phyloP scores from a whole-genome alignment of 2,113 vertebrate genomes.

The Platichthys flesus region DNA sequence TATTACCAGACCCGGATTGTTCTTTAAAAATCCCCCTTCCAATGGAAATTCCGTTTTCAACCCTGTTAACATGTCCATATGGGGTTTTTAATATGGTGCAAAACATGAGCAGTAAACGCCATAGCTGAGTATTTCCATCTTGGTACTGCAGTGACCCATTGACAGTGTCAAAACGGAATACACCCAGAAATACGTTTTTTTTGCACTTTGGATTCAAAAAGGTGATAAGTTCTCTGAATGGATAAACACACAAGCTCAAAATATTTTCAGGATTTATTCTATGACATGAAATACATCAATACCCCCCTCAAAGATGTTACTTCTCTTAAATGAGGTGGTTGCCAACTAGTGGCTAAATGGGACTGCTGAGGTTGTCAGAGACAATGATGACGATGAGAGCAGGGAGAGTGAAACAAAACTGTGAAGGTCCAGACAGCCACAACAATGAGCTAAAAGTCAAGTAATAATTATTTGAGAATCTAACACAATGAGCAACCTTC shows the following conservation, averaged over 20 bases:
- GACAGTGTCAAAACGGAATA: not conserved
- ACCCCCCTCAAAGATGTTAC: not conserved
- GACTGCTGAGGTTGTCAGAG: too few relatives aligned
- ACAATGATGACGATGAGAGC: not conserved
- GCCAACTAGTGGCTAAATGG: too few relatives aligned
- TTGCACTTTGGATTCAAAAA: too few relatives aligned
- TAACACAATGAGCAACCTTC: not conserved
- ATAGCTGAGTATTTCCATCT: not conserved
- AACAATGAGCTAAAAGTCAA: too few relatives aligned
- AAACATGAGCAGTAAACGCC: not conserved
- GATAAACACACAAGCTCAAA: not conserved
- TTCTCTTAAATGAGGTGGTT: too few relatives aligned
- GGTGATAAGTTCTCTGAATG: not conserved
- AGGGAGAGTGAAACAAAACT: not conserved
- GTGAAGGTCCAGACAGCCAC: too few relatives aligned
- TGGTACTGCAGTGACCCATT: not conserved
- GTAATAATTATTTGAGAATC: too few relatives aligned
- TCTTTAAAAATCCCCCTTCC: not conserved
- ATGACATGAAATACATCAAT: not conserved
- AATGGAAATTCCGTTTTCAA: conserved; percentile 39
- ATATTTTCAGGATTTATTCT: not conserved
- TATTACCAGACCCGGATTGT: conserved; percentile 30
- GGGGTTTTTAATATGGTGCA: not conserved
- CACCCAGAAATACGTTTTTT: not conserved
- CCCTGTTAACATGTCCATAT: not conserved